Percentiles rank a stretch among this genome's conserved stretches.
Evolutionary conservation across 2,888 invertebrate species (phyloP).

Genomic region (Ennomos erosarius): DNA sequence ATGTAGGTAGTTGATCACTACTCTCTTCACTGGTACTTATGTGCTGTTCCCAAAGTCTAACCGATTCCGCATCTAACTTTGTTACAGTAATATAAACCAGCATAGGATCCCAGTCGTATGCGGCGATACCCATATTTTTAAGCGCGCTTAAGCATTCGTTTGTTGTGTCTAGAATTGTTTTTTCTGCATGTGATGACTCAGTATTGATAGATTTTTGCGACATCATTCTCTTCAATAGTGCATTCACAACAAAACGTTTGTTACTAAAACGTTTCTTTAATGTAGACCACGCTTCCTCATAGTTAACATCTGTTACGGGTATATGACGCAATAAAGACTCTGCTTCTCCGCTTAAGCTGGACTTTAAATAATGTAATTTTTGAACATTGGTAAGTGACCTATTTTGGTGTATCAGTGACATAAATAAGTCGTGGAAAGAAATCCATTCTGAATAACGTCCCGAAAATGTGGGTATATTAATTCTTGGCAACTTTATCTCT

Average conservation of each 20-base stretch:
- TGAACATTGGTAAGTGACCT: slow-evolving; percentile 14
- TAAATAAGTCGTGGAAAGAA: slow-evolving; percentile 20
- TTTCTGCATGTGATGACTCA: background rate
- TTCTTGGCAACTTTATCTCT: slow-evolving; percentile 17
- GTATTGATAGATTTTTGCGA: too few relatives aligned
- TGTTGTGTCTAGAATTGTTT: background rate
- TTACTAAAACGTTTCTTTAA: too few relatives aligned
- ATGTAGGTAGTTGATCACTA: too few relatives aligned
- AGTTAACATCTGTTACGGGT: slow-evolving; percentile 22
- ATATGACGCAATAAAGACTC: slow-evolving; percentile 18
- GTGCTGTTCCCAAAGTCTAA: too few relatives aligned
- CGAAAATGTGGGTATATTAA: slow-evolving; percentile 18
- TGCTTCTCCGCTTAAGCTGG: slow-evolving; percentile 23
- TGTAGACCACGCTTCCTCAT: slow-evolving; percentile 16
- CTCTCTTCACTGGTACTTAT: too few relatives aligned
- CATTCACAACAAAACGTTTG: too few relatives aligned
- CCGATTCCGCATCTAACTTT: too few relatives aligned
- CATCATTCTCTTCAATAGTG: too few relatives aligned
- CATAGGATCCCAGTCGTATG: background rate
- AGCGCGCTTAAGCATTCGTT: background rate
- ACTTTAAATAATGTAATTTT: slow-evolving; percentile 27
- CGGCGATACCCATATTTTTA: background rate
- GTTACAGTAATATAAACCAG: background rate
- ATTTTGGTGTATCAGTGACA: slow-evolving; percentile 19
- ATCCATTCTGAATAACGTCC: slow-evolving; percentile 29